Evolutionary conservation across 2,797 vertebrate species (phyloP), one percentile per base, ranked within the genome.

Genomic region (Etheostoma nigrum): DNA sequence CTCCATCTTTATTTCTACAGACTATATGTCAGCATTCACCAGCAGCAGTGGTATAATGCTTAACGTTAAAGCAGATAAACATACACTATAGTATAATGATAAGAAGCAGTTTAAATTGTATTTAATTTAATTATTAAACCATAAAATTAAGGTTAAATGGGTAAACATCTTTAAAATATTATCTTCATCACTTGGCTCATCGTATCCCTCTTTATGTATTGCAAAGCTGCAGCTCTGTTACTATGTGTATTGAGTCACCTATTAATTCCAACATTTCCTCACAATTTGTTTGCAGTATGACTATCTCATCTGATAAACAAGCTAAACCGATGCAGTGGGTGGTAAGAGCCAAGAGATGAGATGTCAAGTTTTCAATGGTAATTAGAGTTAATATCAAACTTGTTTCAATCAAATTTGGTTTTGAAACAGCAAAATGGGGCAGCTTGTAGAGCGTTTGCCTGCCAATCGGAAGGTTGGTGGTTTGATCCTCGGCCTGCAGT

Each of bases 331-430:
- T 69, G 10, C 14, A 4, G 71, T 78, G 59, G 59, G 67, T n/a
- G 66, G 44, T 72, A 48, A 71, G 49, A 77, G 63, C 52, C 51
- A n/a, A 45, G 52, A 45, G 40, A 54, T 44, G 21, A 67, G 13
- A 40, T 72, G 64, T 78, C 64, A 71, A 25, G 53, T 36, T 71
- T 69, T 42, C 48, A 64, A 19, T 48, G 30, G 19, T 67, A 83
- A 85, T 84, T 79, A 64, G 18, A 76, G 42, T 42, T 53, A 68
- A 72, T 74, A 33, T 53, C 36, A 58, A 23, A 27, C 30, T 13
- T n/a, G n/a, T n/a, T n/a, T n/a, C n/a, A n/a, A n/a, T n/a, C n/a
- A n/a, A n/a, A 4, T 30, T 51, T 36, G 82, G 25, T 65, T 79
- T 57, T 62, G 47, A 69, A 81, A 71, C 19, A 13, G 1, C 11